Evolutionary conservation across 2,888 invertebrate genomes (phyloP).

Genomic region (Agonum fuliginosum): DNA sequence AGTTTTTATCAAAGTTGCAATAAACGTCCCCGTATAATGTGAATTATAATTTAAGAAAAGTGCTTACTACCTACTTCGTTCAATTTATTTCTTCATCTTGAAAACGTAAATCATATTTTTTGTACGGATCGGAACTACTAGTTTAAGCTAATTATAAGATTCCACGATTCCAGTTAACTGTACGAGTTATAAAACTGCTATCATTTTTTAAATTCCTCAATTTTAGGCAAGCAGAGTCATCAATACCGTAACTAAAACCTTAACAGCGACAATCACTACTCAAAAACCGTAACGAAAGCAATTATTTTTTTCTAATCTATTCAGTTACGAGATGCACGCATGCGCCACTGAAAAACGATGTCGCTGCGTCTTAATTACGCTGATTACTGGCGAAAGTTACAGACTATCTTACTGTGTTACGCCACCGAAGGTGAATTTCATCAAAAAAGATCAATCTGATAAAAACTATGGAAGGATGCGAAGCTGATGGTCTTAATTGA

Average conservation of each 20-base stretch:
- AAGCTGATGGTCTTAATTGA: slow-evolving; percentile 26
- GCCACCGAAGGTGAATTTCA: slow-evolving; percentile 29
- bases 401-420: not conserved
- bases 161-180: not conserved
- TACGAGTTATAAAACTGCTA: not conserved
- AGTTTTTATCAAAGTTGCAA: too few relatives aligned
- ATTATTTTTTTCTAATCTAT: not conserved
- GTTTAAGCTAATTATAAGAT: not conserved
- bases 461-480: slow-evolving; percentile 20
- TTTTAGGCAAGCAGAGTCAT: not conserved
- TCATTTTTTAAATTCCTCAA: not conserved
- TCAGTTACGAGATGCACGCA: slow-evolving; percentile 2
- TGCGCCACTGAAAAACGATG: slow-evolving; percentile 19
- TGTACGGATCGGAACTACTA: not conserved
- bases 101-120: not conserved
- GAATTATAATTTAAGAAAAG: too few relatives aligned
- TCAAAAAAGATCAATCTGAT: slow-evolving; percentile 24
- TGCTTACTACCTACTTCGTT: too few relatives aligned
- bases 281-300: slow-evolving; percentile 23
- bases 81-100: not conserved
- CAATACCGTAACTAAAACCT: slow-evolving; percentile 2
- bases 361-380: slow-evolving; percentile 23
- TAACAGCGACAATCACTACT: not conserved
- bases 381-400: slow-evolving; percentile 32
- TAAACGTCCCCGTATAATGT: too few relatives aligned